Conservation (phyloP, 2,888 invertebrate genomes). For the Helleia helle region DNA sequence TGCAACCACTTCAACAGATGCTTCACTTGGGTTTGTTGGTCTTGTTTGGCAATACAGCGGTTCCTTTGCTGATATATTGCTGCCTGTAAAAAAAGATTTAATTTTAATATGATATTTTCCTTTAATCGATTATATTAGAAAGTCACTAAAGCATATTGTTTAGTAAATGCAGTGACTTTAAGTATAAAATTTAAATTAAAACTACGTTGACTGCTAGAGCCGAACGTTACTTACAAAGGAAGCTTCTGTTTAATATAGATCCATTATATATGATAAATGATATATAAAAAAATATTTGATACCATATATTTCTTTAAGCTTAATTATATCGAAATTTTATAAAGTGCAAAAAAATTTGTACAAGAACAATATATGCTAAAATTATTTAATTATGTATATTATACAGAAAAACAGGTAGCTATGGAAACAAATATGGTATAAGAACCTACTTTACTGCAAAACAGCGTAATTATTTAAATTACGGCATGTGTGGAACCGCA, state of each 20-base stretch:
- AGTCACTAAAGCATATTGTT: too few species aligned
- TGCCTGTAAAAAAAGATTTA: slow-evolving; percentile 42
- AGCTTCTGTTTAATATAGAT: too few species aligned
- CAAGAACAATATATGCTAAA: neutral
- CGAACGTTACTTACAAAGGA: too few species aligned
- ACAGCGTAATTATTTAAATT: slow-evolving; percentile 7
- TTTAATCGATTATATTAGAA: too few species aligned
- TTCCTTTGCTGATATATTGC: slow-evolving; percentile 44
- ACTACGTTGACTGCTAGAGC: too few species aligned
- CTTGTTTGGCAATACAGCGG: slow-evolving; percentile 73
- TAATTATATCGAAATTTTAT: too few species aligned
- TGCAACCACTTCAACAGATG: slow-evolving; percentile 67
- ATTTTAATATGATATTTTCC: too few species aligned
- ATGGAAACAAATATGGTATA: slow-evolving; percentile 5
- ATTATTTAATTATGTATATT: slow-evolving; percentile 8
- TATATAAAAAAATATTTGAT: too few species aligned
- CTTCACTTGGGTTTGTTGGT: slow-evolving; percentile 40
- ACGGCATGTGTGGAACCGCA: neutral
- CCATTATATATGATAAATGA: too few species aligned
- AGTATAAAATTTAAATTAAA: too few species aligned
- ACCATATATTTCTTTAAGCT: too few species aligned
- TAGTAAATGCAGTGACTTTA: too few species aligned
- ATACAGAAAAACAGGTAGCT: slow-evolving; percentile 2
- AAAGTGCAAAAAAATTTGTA: neutral
- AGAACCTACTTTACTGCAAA: slow-evolving; percentile 6